These are phyloP conservation scores for Oryzias woworae DNA, from an alignment of 2,113 vertebrate genomes.

Conservation along the genomic window DNA sequence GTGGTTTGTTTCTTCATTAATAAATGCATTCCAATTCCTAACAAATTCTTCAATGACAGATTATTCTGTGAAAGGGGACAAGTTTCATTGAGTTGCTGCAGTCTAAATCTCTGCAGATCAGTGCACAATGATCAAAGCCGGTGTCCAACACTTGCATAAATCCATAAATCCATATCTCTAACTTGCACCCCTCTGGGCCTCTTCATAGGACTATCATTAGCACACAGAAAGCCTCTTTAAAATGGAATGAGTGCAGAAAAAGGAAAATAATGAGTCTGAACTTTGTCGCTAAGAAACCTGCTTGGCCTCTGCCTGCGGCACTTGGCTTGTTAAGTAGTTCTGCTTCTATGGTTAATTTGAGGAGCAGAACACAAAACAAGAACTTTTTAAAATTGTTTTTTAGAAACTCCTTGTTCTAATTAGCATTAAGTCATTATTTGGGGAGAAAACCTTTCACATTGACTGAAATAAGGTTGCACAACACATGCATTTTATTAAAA, in stretches of 20 bases:
- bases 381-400: constrained; percentile 17
- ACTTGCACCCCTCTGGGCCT: constrained; percentile 53
- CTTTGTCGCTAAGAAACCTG: constrained; percentile 56
- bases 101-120: constrained; percentile 76
- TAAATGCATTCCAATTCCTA: constrained; percentile 31
- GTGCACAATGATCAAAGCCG: constrained; percentile 73
- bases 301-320: constrained; percentile 49
- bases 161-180: constrained; percentile 73
- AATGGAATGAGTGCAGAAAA: constrained; percentile 57
- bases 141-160: constrained; percentile 65
- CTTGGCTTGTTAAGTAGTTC: constrained; percentile 56
- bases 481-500: no score
- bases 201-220: constrained; percentile 71
- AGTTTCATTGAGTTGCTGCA: constrained; percentile 60
- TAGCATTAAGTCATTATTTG: no score
- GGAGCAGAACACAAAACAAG: constrained; percentile 46
- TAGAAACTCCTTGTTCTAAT: no score
- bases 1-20: constrained; percentile 41
- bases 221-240: constrained; percentile 68
- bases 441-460: no score
- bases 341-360: constrained; percentile 46
- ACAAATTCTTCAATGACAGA: constrained; percentile 60
- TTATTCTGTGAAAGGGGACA: constrained; percentile 45
- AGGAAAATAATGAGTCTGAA: constrained; percentile 71
- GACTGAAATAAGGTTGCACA: no score